A percentile compares a stretch with the other conserved stretches of the same genome.
Conservation (phyloP, 1,140 invertebrate species). For the Proales similis region DNA sequence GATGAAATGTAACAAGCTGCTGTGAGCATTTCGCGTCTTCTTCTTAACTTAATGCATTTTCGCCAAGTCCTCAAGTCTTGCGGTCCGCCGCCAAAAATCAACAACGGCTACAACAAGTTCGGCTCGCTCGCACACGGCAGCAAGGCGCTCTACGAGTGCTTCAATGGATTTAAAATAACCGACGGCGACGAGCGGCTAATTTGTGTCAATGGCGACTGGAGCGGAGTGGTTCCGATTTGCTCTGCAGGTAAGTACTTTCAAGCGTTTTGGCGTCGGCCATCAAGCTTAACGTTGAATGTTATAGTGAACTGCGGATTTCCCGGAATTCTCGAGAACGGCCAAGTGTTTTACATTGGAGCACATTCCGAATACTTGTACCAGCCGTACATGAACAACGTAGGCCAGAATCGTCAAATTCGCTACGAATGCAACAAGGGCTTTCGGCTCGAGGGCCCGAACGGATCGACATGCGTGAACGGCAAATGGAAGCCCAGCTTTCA, state of each 20-base stretch:
- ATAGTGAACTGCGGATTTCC: conserved; percentile 40
- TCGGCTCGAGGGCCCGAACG: conserved; percentile 72
- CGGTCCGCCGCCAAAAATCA: conserved; percentile 6
- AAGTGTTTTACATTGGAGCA: conserved; percentile 42
- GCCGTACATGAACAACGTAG: conserved; percentile 43
- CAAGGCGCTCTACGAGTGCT: conserved; percentile 16
- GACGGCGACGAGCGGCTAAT: conserved; percentile 15
- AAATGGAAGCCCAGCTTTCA: conserved; percentile 66
- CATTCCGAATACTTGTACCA: conserved; percentile 42
- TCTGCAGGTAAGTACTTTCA: conserved; percentile 72
- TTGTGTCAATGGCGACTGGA: conserved; percentile 72
- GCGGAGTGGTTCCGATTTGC: conserved; percentile 79
- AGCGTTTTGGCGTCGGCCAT: conserved; percentile 78
- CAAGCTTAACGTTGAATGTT: conserved; percentile 60
- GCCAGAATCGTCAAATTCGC: conserved; percentile 64
- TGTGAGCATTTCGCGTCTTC: background rate
- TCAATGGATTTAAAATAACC: conserved; percentile 31
- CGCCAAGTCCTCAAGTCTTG: background rate
- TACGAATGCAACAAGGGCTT: conserved; percentile 87
- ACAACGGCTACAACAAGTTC: conserved; percentile 19
- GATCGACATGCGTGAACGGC: conserved; percentile 82
- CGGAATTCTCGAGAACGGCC: conserved; percentile 42
- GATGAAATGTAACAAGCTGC: background rate
- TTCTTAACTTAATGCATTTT: background rate
- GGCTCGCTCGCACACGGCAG: conserved; percentile 22